These are phyloP conservation scores for Procavia capensis DNA, from an alignment of 2,113 vertebrate species.

Conservation along the genomic window DNA sequence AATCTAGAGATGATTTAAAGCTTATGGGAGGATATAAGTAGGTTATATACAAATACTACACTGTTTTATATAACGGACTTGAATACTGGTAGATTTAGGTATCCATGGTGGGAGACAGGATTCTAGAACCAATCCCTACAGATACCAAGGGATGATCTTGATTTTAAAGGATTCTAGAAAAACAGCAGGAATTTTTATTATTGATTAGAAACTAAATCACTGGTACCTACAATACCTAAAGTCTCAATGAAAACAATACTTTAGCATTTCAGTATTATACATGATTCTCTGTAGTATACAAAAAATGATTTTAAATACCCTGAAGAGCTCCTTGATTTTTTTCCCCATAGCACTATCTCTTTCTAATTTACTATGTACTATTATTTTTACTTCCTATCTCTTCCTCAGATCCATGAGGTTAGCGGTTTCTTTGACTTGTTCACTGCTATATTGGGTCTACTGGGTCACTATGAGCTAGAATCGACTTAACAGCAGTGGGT, in stretches of 20 bases:
- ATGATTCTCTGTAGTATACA: background rate
- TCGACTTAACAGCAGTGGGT: too few species aligned
- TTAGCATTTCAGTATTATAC: background rate
- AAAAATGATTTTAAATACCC: background rate
- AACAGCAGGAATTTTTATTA: background rate
- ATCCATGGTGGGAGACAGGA: too few species aligned
- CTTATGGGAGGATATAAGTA: too few species aligned
- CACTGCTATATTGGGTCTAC: too few species aligned
- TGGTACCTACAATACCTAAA: background rate
- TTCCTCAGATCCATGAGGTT: background rate
- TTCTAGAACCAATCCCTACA: too few species aligned
- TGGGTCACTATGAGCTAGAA: too few species aligned
- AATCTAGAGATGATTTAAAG: too few species aligned
- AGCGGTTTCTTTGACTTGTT: background rate
- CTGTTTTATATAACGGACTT: too few species aligned
- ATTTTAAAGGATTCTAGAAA: background rate
- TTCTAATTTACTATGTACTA: background rate
- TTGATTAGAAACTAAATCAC: constrained; percentile 7
- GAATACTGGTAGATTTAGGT: too few species aligned
- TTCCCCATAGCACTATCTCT: background rate
- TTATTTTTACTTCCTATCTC: background rate
- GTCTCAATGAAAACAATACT: background rate
- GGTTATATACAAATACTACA: too few species aligned
- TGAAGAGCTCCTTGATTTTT: background rate
- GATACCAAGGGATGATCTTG: background rate